Evolutionary conservation across 2,797 vertebrate genomes (phyloP).

Genomic region (Allobates femoralis): DNA sequence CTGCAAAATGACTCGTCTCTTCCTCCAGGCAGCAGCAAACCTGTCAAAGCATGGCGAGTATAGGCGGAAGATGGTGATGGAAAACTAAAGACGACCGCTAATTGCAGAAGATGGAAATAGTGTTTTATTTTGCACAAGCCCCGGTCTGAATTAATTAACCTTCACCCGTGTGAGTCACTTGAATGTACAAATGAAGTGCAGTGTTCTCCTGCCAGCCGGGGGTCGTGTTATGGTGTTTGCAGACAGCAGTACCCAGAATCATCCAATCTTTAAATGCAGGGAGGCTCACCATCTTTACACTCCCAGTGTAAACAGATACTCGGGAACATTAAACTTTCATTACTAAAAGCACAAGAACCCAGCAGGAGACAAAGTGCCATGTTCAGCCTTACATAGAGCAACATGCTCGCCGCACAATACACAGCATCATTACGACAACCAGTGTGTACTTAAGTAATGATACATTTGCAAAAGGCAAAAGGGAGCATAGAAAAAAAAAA

Average conservation of each 20-base stretch:
- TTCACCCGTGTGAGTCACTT: conserved; percentile 45
- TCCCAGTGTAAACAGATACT: conserved; percentile 15
- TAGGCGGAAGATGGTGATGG: conserved; percentile 34
- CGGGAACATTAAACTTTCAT: conserved; percentile 30
- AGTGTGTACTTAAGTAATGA: conserved; percentile 14
- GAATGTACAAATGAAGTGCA: conserved; percentile 8
- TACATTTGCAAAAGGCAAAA: conserved; percentile 11
- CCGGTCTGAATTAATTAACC: conserved; percentile 55
- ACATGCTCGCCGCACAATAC: background rate
- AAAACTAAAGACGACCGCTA: conserved; percentile 50
- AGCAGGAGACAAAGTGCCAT: conserved; percentile 30
- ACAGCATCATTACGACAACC: conserved; percentile 2
- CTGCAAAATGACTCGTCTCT: background rate
- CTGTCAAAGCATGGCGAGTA: conserved; percentile 45
- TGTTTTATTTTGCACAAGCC: conserved; percentile 52
- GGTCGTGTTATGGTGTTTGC: background rate
- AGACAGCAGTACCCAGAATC: background rate
- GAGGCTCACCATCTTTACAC: conserved; percentile 22
- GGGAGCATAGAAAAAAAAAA: background rate
- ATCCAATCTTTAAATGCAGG: background rate
- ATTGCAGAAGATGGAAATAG: conserved; percentile 50
- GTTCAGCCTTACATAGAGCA: conserved; percentile 2
- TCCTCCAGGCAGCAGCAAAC: conserved; percentile 25
- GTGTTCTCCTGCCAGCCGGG: background rate
- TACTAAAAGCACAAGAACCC: conserved; percentile 1